A percentile compares a stretch with the other conserved stretches of the same genome.
These are phyloP conservation scores for Mizuhopecten yessoensis DNA, from an alignment of 1,140 invertebrate species.

Conservation along the genomic window DNA sequence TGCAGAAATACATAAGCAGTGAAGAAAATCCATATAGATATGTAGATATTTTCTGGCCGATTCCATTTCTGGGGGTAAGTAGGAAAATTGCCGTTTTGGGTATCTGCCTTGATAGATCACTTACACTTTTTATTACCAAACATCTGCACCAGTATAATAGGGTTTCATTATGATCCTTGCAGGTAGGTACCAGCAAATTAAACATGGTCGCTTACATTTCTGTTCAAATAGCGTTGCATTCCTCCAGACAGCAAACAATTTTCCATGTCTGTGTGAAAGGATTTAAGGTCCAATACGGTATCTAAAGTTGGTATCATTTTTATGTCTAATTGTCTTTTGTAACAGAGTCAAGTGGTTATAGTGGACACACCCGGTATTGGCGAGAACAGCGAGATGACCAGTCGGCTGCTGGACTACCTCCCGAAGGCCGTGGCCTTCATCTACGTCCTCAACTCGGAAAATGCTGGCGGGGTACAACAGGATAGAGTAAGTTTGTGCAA, in stretches of 20 bases:
- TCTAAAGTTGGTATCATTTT: too few relatives aligned
- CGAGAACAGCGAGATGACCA: constrained; percentile 67
- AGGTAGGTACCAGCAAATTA: too few relatives aligned
- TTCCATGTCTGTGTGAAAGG: too few relatives aligned
- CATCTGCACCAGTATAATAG: too few relatives aligned
- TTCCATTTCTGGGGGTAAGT: constrained; percentile 42
- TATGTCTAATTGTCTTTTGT: background rate
- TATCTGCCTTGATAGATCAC: background rate
- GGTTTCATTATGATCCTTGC: too few relatives aligned
- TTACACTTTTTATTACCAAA: too few relatives aligned
- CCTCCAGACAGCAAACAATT: background rate
- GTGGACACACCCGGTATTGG: constrained; percentile 75
- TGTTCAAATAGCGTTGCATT: too few relatives aligned
- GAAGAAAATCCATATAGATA: background rate
- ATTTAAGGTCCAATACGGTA: too few relatives aligned
- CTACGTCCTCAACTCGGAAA: constrained; percentile 73
- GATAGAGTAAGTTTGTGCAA: constrained; percentile 63
- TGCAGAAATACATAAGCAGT: background rate
- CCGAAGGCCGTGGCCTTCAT: constrained; percentile 72
- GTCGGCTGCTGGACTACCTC: constrained; percentile 65
- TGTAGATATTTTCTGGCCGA: constrained; percentile 52
- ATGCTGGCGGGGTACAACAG: constrained; percentile 72
- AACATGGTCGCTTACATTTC: too few relatives aligned
- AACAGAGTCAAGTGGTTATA: constrained; percentile 66
- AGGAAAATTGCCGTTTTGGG: background rate